phyloP scores from a whole-genome alignment of 2,888 invertebrate species.

The Lapara coniferarum region DNA sequence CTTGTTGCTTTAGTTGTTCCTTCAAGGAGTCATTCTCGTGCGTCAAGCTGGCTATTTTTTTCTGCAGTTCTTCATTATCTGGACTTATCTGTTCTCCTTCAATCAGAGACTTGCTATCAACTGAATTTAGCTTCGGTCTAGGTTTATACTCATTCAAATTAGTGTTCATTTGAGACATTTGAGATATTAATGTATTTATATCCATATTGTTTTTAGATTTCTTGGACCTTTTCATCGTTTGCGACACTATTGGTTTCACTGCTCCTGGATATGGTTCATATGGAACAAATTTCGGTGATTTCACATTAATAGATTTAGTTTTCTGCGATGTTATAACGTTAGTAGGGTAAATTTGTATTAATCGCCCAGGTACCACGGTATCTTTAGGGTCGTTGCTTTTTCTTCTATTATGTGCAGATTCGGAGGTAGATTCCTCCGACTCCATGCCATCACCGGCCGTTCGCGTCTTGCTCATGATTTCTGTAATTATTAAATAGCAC shows the following conservation, averaged over 20 bases:
- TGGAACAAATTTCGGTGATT: conserved; percentile 93
- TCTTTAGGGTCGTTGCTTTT: conserved; percentile 49
- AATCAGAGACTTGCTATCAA: conserved; percentile 57
- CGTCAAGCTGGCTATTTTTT: conserved; percentile 85
- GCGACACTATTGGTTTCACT: conserved; percentile 89
- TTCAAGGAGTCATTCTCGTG: conserved; percentile 89
- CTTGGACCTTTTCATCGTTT: conserved; percentile 67
- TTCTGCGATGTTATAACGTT: conserved; percentile 84
- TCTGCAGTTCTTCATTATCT: conserved; percentile 82
- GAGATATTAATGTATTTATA: conserved; percentile 86
- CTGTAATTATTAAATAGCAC: conserved; percentile 44
- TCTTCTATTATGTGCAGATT: conserved; percentile 46
- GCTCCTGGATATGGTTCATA: conserved; percentile 95
- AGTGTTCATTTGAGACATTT: conserved; percentile 88
- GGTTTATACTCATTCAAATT: conserved; percentile 85
- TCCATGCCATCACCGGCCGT: conserved; percentile 93
- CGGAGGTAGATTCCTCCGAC: conserved; percentile 70
- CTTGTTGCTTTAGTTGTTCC: conserved; percentile 93
- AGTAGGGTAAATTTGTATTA: conserved; percentile 82
- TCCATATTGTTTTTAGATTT: conserved; percentile 85
- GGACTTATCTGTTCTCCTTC: conserved; percentile 53
- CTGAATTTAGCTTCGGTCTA: conserved; percentile 62
- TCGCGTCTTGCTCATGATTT: conserved; percentile 75
- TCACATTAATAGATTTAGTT: conserved; percentile 81
- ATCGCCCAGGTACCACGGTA: conserved; percentile 54